phyloP scores from a whole-genome alignment of 2,113 vertebrate species.

The Heterocephalus glaber region DNA sequence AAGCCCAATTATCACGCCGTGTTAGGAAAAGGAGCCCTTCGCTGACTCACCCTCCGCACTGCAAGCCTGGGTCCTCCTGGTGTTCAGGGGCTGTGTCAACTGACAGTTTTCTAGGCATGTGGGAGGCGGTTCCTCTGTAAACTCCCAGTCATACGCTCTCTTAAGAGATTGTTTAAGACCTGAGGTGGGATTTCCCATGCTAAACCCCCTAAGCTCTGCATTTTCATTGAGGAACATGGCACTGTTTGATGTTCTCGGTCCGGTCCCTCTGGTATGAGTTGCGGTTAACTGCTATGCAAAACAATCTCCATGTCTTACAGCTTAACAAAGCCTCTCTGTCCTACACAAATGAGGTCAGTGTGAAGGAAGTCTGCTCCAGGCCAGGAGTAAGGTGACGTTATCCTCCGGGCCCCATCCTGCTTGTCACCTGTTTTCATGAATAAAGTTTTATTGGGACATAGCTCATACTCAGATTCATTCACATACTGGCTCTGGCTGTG shows the following conservation, averaged over 20 bases:
- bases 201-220: not conserved
- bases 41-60: constrained; percentile 56
- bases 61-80: not conserved
- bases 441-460: not conserved
- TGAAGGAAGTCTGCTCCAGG: accelerated
- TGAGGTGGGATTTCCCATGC: not conserved
- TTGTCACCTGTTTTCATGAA: not conserved
- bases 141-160: not conserved
- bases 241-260: not conserved
- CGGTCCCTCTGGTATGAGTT: not conserved
- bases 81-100: accelerated
- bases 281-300: too few relatives aligned
- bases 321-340: not conserved
- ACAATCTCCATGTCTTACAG: not conserved
- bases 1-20: constrained; percentile 80
- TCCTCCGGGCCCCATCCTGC: accelerated
- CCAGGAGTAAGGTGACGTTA: not conserved
- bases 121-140: accelerated
- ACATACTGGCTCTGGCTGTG: accelerated
- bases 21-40: constrained; percentile 66
- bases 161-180: not conserved
- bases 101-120: not conserved
- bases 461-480: accelerated
- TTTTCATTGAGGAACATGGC: not conserved
- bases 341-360: not conserved